Percentiles rank a stretch among this genome's conserved stretches.
Conservation (phyloP, 2,888 invertebrate species). For the Drosophila seclusa region DNA sequence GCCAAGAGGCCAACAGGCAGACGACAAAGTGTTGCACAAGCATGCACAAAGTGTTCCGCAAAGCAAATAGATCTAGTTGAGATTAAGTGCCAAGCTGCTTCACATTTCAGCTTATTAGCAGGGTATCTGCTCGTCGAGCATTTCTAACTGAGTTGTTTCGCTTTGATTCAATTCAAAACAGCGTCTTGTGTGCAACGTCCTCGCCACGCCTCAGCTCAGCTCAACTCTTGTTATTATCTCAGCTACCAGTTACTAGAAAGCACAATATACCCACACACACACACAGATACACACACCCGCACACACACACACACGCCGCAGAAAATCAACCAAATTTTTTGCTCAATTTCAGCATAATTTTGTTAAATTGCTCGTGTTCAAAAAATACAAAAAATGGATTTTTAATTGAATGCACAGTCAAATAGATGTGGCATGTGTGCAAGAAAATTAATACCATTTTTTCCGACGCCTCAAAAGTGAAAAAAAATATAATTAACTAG, state of each 20-base stretch:
- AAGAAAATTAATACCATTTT: constrained; percentile 42
- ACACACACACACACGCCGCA: background rate
- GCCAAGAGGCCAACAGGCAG: background rate
- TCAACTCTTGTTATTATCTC: constrained; percentile 21
- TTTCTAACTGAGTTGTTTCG: background rate
- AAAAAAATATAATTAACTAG: constrained; percentile 40
- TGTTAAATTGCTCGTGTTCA: constrained; percentile 60
- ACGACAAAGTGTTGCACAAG: background rate
- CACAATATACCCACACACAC: constrained; percentile 6
- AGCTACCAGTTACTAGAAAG: constrained; percentile 24
- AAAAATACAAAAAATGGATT: constrained; percentile 18
- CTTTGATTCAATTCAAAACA: constrained; percentile 44
- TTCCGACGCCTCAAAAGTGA: constrained; percentile 19
- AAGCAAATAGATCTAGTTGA: background rate
- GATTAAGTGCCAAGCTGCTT: background rate
- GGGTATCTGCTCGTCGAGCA: background rate
- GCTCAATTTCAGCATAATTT: constrained; percentile 32
- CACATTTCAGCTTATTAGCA: background rate
- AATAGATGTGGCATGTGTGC: constrained; percentile 32
- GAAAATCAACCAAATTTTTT: constrained; percentile 22
- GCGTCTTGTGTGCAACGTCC: constrained; percentile 39
- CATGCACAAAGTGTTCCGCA: background rate
- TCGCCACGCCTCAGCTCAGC: constrained; percentile 23
- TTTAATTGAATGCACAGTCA: constrained; percentile 47
- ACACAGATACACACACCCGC: background rate